These are phyloP conservation scores for Vanessa atalanta DNA, from an alignment of 1,140 invertebrate species.

Conservation along the genomic window DNA sequence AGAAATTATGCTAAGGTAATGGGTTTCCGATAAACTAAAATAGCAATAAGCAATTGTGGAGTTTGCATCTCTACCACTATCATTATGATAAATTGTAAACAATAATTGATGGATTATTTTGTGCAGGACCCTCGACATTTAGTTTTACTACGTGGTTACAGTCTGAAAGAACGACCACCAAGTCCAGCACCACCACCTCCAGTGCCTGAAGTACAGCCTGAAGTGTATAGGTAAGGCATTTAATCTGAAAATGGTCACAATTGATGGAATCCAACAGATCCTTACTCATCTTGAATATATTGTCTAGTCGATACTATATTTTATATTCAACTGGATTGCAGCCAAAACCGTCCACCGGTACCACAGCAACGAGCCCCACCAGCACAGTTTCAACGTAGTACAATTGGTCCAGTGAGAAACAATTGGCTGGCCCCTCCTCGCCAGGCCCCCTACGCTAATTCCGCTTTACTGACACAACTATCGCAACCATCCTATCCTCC, in stretches of 20 bases:
- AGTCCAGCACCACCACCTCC: conserved; percentile 84
- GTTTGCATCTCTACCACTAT: too few relatives aligned
- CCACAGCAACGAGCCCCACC: conserved; percentile 34
- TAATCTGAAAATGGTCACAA: too few relatives aligned
- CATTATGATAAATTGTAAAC: too few relatives aligned
- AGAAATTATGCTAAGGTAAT: conserved; percentile 95
- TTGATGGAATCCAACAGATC: too few relatives aligned
- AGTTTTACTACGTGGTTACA: conserved; percentile 75
- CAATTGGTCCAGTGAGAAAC: conserved; percentile 40
- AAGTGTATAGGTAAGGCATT: conserved; percentile 55
- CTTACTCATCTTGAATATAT: too few relatives aligned
- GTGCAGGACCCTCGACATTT: conserved; percentile 65
- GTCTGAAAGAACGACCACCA: conserved; percentile 89
- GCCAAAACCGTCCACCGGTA: conserved; percentile 20
- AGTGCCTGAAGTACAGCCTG: conserved; percentile 62
- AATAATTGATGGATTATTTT: not conserved
- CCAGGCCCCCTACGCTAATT: conserved; percentile 59
- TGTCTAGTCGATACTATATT: not conserved
- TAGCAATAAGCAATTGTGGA: too few relatives aligned
- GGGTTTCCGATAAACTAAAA: too few relatives aligned
- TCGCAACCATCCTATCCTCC: conserved; percentile 81
- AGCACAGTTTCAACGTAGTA: conserved; percentile 74
- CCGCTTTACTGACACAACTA: conserved; percentile 65
- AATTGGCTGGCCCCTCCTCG: conserved; percentile 56
- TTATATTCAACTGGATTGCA: not conserved